A percentile compares a stretch with the other conserved stretches of the same genome.
Evolutionary conservation across 1,140 invertebrate genomes (phyloP).

Genomic region (Drosophila lini): DNA sequence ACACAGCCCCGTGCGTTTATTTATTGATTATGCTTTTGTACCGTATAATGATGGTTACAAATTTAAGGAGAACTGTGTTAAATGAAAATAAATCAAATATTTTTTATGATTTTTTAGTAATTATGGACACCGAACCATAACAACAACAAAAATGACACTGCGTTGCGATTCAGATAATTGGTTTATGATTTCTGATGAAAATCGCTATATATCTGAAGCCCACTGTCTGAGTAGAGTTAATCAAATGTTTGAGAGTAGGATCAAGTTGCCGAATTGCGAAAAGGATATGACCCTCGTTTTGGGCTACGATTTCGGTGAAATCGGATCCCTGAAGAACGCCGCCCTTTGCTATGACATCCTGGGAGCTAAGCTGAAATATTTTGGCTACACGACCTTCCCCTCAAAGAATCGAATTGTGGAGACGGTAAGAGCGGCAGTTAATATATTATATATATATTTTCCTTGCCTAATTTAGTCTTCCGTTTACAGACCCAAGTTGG

Average conservation of each 20-base stretch:
- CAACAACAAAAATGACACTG: not conserved
- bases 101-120: not conserved
- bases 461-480: not conserved
- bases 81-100: not conserved
- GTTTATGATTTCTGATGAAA: too few species aligned
- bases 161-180: rapidly evolving
- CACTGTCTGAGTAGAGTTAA: not conserved
- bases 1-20: not conserved
- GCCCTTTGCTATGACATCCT: constrained; percentile 49
- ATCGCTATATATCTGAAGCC: not conserved
- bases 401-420: constrained; percentile 13
- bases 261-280: constrained; percentile 22
- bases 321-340: constrained; percentile 16
- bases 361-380: constrained; percentile 29
- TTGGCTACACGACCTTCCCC: constrained; percentile 40
- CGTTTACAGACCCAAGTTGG: constrained; percentile 32
- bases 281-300: constrained; percentile 46
- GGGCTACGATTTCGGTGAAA: constrained; percentile 1
- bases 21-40: not conserved
- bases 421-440: constrained; percentile 3
- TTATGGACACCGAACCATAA: rapidly evolving
- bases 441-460: too few species aligned
- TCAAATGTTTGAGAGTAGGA: constrained; percentile 38
- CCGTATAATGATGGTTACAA: not conserved
- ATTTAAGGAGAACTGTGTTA: not conserved